phyloP scores from a whole-genome alignment of 2,113 vertebrate genomes.

The Siphamia tubifer region DNA sequence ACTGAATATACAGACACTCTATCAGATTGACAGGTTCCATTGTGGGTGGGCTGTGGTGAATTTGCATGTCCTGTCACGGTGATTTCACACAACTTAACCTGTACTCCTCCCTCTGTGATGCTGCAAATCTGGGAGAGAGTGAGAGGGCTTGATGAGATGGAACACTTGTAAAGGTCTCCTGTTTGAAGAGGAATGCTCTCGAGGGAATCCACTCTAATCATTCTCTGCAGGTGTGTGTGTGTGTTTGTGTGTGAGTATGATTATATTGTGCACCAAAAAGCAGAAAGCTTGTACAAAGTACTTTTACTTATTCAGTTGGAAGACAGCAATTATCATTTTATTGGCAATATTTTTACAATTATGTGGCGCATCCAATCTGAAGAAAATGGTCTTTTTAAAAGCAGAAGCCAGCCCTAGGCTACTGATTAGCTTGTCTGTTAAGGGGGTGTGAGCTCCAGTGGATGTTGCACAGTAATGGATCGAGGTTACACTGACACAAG shows the following conservation, averaged over 20 bases:
- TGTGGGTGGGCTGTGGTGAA: conserved; percentile 61
- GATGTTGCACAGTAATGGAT: neutral
- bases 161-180: conserved; percentile 70
- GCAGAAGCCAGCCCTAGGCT: conserved; percentile 5
- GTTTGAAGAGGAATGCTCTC: conserved; percentile 54
- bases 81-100: conserved; percentile 78
- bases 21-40: conserved; percentile 61
- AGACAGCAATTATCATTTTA: conserved; percentile 59
- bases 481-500: neutral
- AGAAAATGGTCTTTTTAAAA: conserved; percentile 39
- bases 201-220: conserved; percentile 36
- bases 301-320: conserved; percentile 58
- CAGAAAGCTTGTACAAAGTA: conserved; percentile 32
- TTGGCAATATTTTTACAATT: conserved; percentile 52
- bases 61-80: conserved; percentile 73
- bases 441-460: neutral
- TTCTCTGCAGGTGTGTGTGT: neutral
- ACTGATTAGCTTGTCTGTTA: neutral
- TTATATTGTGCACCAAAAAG: conserved; percentile 11
- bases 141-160: conserved; percentile 55
- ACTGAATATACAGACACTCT: conserved; percentile 6
- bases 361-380: conserved; percentile 26
- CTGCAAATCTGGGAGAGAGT: conserved; percentile 10
- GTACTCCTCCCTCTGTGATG: conserved; percentile 59
- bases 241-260: conserved; percentile 4